Base-by-base conservation (phyloP, 2,797 vertebrate species). In the Aulostomus chinensis region DNA sequence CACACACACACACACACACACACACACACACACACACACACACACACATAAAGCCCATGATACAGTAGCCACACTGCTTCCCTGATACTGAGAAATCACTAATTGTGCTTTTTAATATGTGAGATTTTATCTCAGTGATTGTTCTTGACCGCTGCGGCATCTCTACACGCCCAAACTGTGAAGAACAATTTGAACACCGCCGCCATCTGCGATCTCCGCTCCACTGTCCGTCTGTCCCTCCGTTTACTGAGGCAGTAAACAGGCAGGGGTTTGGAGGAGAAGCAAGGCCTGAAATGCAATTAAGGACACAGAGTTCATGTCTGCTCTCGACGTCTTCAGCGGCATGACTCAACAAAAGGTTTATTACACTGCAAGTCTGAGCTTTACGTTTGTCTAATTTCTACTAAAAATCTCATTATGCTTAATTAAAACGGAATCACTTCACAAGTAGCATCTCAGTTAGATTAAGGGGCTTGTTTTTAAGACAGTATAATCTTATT, bases 181-280 rank as follows among this genome's bases (percentile, higher is more conserved):
- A 78, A 64, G 60, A 79, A 76, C 73, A 12, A 74, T 85, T 80
- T 73, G 49, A 83, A 84, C 68, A 68, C 69, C 66, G 58, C 46
- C 79, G 73, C 77, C 79, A 74, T 83, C 86, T 83, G 75, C 41
- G 73, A 66, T 59, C 60, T 50, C 64, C 50, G 41, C 61, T 72
- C 63, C 47, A n/a, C n/a, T n/a, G n/a, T 73, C 54, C 37, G 12
- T 72, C 63, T 52, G 66, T 66, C 72, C 58, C 38, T 69, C 37
- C 58, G 26, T 75, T 56, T 46, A 68, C 55, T 50, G 35, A 18
- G 11, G 17, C 35, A 37, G 18, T 21, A 37, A 10, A 13, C 17
- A 1, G 17, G 8, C 9, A 37, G 10, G 7, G 36, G 14, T 13
- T 14, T 24, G 58, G 45, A 35, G 48, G 40, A 56, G 17, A 34